These are phyloP conservation scores for Pantelozetes paolii DNA, from an alignment of 2,888 invertebrate species.

Conservation along the genomic window DNA sequence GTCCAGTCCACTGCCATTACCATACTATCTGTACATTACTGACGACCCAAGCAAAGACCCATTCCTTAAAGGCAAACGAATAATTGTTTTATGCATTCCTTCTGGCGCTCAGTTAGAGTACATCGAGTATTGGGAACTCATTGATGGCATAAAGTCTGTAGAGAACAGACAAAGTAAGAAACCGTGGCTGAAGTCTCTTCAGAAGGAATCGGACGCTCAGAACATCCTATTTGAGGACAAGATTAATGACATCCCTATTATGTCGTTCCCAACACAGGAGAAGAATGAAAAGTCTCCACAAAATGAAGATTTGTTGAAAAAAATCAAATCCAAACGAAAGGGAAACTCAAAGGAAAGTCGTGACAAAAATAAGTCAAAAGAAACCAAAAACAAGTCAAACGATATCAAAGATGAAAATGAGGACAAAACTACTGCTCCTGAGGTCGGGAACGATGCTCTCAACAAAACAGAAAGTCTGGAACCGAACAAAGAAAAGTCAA, in stretches of 20 bases:
- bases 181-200: conserved; percentile 4
- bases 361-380: background rate
- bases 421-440: background rate
- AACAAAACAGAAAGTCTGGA: background rate
- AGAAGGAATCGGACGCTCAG: background rate
- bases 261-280: background rate
- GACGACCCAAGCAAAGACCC: conserved; percentile 16
- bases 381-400: background rate
- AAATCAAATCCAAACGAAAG: background rate
- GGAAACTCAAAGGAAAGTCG: too few relatives aligned
- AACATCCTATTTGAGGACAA: background rate
- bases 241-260: conserved; percentile 13
- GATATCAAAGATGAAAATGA: background rate
- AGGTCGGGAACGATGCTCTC: background rate
- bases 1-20: background rate
- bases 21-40: conserved; percentile 1
- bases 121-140: conserved; percentile 3
- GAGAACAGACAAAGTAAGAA: background rate
- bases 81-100: background rate
- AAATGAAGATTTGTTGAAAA: conserved; percentile 18
- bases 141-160: conserved; percentile 8
- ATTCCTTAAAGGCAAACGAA: conserved; percentile 4
- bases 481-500: too few relatives aligned
- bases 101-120: conserved; percentile 4
- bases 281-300: conserved; percentile 20